phyloP scores from a whole-genome alignment of 2,888 invertebrate species.

The Plutella xylostella region DNA sequence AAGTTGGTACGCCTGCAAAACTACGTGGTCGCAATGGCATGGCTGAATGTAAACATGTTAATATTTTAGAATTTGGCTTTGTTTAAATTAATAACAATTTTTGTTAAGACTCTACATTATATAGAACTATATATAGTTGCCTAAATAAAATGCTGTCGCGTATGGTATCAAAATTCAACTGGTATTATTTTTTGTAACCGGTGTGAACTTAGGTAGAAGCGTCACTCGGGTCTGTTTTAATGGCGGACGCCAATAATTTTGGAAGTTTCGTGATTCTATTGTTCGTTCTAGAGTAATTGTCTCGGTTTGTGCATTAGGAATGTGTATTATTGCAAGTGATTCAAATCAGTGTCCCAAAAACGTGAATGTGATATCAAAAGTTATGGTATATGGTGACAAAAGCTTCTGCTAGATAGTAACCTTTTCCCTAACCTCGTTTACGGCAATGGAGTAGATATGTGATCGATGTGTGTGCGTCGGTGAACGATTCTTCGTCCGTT shows the following conservation, averaged over 20 bases:
- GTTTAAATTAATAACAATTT: conserved; percentile 23
- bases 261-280: conserved; percentile 68
- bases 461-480: conserved; percentile 80
- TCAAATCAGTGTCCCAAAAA: conserved; percentile 43
- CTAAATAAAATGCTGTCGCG: neutral
- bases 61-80: conserved; percentile 31
- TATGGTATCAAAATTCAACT: conserved; percentile 16
- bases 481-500: conserved; percentile 72
- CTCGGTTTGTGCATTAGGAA: conserved; percentile 40
- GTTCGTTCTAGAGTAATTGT: conserved; percentile 55
- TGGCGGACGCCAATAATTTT: conserved; percentile 70
- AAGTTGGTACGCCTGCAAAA: conserved; percentile 51
- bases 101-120: too few relatives aligned
- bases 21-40: conserved; percentile 63
- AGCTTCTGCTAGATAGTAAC: conserved; percentile 73
- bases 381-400: conserved; percentile 64
- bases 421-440: conserved; percentile 83
- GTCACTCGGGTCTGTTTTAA: conserved; percentile 63
- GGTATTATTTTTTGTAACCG: conserved; percentile 49
- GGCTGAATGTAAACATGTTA: conserved; percentile 60
- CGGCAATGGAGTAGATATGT: conserved; percentile 81
- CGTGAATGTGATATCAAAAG: conserved; percentile 65
- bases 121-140: neutral
- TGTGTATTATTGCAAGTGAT: conserved; percentile 51
- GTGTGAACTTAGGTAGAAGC: conserved; percentile 67